A percentile compares a stretch with the other conserved stretches of the same genome.
phyloP scores from a whole-genome alignment of 2,888 invertebrate species.

The Trichacis sp. region DNA sequence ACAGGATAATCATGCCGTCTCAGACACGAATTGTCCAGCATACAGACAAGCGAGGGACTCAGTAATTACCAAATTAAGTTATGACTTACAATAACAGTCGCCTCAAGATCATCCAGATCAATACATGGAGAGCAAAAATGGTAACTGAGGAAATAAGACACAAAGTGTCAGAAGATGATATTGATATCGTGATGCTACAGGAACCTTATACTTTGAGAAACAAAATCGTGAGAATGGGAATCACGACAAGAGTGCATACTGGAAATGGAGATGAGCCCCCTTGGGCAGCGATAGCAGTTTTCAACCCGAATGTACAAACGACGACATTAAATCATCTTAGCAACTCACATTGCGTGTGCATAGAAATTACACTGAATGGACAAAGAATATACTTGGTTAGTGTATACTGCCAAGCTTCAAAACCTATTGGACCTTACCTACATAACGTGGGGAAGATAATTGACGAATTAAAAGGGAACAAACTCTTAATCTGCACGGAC shows the following conservation, averaged over 20 bases:
- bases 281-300: neutral
- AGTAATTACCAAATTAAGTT: too few relatives aligned
- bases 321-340: conserved; percentile 6
- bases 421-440: neutral
- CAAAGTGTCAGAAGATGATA: neutral
- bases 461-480: neutral
- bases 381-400: conserved; percentile 3
- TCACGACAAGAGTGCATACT: neutral
- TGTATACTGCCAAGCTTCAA: conserved; percentile 15
- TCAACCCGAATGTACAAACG: neutral
- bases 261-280: neutral
- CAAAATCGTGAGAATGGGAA: neutral
- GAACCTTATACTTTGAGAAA: neutral
- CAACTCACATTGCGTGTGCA: neutral
- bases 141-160: neutral
- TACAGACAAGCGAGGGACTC: conserved; percentile 1
- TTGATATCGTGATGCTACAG: neutral
- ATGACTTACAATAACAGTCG: too few relatives aligned
- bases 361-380: neutral
- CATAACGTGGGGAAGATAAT: neutral
- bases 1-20: neutral
- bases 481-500: conserved; percentile 11
- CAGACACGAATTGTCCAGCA: conserved; percentile 9
- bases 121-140: conserved; percentile 5
- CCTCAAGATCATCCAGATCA: too few relatives aligned